A percentile compares a stretch with the other conserved stretches of the same genome.
Conservation (phyloP, 2,888 invertebrate species). For the Drosophila acutilabella region DNA sequence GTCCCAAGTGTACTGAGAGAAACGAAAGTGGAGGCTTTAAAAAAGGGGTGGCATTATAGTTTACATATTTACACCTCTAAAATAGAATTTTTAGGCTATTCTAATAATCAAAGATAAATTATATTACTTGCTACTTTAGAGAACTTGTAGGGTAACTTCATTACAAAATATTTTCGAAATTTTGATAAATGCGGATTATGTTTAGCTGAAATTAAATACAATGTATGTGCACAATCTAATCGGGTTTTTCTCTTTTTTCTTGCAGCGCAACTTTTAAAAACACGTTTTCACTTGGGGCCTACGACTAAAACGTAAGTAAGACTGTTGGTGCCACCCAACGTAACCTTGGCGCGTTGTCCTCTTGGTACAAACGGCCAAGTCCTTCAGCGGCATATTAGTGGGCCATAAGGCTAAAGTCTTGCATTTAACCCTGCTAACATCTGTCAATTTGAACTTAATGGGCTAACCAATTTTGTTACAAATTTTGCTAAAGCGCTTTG, state of each 20-base stretch:
- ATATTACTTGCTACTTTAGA: too few relatives aligned
- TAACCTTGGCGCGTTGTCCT: slow-evolving; percentile 16
- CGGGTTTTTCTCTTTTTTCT: slow-evolving; percentile 8
- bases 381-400: slow-evolving; percentile 6
- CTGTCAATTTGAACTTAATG: not conserved
- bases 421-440: slow-evolving; percentile 1
- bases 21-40: not conserved
- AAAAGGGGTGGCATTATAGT: not conserved
- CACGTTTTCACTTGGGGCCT: slow-evolving; percentile 24
- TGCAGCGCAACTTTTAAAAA: slow-evolving; percentile 31
- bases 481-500: too few relatives aligned
- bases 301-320: slow-evolving; percentile 30
- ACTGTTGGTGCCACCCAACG: not conserved
- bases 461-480: too few relatives aligned
- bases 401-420: not conserved
- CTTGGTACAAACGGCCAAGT: slow-evolving; percentile 7
- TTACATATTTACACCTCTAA: not conserved
- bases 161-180: too few relatives aligned
- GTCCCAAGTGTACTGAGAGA: not conserved
- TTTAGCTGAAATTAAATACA: not conserved
- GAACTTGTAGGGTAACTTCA: too few relatives aligned
- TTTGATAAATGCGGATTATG: not conserved
- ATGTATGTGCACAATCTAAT: not conserved
- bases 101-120: too few relatives aligned
- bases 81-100: not conserved